Evolutionary conservation across 2,888 invertebrate genomes (phyloP).

Genomic region (Meiosimyza platycephala): DNA sequence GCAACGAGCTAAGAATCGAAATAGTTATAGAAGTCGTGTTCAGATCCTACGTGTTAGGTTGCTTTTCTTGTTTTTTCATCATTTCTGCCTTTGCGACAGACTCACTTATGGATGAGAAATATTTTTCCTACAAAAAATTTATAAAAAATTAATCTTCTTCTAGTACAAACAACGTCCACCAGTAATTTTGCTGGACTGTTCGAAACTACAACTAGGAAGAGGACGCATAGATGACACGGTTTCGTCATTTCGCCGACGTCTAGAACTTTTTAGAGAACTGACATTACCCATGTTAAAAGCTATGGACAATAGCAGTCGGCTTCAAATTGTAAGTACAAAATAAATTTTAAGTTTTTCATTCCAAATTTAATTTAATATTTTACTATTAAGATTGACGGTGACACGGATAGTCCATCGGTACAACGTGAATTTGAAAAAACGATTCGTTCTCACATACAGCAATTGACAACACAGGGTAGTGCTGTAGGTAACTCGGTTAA

Average conservation of each 20-base stretch:
- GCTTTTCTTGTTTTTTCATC: no score
- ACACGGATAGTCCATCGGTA: constrained; percentile 82
- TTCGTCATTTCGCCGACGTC: constrained; percentile 83
- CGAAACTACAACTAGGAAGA: constrained; percentile 87
- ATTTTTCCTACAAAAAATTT: no score
- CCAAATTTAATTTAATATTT: constrained; percentile 2
- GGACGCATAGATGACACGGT: constrained; percentile 88
- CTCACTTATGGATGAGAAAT: no score
- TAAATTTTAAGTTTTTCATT: neutral
- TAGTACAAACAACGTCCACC: constrained; percentile 83
- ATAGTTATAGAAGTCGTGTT: no score
- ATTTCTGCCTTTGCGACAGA: no score
- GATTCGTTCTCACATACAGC: constrained; percentile 76
- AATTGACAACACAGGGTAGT: constrained; percentile 22
- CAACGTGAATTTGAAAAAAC: constrained; percentile 81
- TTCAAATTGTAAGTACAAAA: constrained; percentile 80
- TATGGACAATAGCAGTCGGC: constrained; percentile 83
- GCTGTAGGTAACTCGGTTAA: constrained; percentile 25
- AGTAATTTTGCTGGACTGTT: constrained; percentile 88
- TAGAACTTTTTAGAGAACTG: constrained; percentile 88
- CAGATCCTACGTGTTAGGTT: no score
- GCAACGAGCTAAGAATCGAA: no score
- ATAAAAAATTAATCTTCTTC: constrained; percentile 46
- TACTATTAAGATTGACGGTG: constrained; percentile 80
- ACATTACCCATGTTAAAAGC: constrained; percentile 90